Evolutionary conservation across 2,113 vertebrate genomes (phyloP).

Genomic region (Cercocebus atys): DNA sequence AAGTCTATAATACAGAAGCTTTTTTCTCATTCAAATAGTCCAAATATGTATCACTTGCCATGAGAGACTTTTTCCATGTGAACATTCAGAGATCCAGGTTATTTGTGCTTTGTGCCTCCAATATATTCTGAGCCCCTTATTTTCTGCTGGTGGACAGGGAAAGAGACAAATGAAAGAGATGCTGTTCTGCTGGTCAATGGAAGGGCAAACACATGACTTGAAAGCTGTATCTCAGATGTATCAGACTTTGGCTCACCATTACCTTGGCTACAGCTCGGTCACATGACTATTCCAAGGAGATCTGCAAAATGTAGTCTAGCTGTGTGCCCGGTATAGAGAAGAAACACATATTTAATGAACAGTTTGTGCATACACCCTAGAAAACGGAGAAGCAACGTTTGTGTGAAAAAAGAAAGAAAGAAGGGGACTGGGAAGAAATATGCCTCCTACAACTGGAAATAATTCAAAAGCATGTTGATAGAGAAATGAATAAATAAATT

Average conservation of each 20-base stretch:
- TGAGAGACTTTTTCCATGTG: neutral
- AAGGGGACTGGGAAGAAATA: neutral
- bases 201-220: neutral
- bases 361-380: neutral
- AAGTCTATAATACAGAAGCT: neutral
- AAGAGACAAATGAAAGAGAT: neutral
- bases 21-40: neutral
- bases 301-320: neutral
- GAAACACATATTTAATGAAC: neutral
- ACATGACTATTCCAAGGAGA: neutral
- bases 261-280: neutral
- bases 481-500: neutral
- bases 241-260: neutral
- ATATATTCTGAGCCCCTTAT: neutral
- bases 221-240: neutral
- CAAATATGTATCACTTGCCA: neutral
- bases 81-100: neutral
- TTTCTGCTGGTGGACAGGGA: neutral
- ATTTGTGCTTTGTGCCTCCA: neutral
- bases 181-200: neutral
- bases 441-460: neutral
- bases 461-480: neutral
- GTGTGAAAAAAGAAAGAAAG: neutral
- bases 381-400: constrained; percentile 15
- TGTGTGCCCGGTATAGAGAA: neutral